Evolutionary conservation across 1,140 invertebrate species (phyloP), one percentile per base, ranked within the genome.

Genomic region (Notospermus geniculatus): DNA sequence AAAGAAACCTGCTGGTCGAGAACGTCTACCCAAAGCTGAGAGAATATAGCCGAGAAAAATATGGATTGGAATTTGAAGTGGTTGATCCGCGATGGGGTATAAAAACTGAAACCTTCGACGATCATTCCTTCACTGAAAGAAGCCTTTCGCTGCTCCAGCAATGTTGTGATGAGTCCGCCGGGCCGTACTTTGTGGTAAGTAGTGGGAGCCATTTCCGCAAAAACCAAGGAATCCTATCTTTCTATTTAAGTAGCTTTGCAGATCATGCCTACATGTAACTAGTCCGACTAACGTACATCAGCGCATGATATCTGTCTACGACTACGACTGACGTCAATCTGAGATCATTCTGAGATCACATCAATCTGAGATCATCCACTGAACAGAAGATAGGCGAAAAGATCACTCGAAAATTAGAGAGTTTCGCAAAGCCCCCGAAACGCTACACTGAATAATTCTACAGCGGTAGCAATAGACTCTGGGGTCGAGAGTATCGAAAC

Each of bases 21-120:
- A 56, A 62, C 11, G 73, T 77, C 5, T 76, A 77, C 53, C 76
- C 77, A 15, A 62, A 64, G 32, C 62, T 79, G 0, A 62, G 73
- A 58, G 67, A 75, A n/a, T 75, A 76, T 53, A 73, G 74, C 52
- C 59, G 69, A 39, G 56, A 71, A 27, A 65, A 64, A 50, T 71
- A 78, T 67, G 71, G 75, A 5, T 50, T 78, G 7, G 77, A 23
- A 27, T 56, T n/a, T 9, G n/a, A 19, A n/a, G 22, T 23, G 17
- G 58, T 53, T 17, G 23, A 29, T 57, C n/a, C 22, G 15, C 22
- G 25, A 17, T 25, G 25, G 50, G 22, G 36, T 11, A 19, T 23
- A 13, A 15, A 32, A 23, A 28, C 4, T 27, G 46, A 50, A n/a
- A 50, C 11, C 15, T 56, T 23, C 25, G 11, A 9, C 28, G 32